Percentiles rank a stretch among this genome's conserved stretches.
Evolutionary conservation across 2,888 invertebrate species (phyloP).

Genomic region (Flexamia atlantica): DNA sequence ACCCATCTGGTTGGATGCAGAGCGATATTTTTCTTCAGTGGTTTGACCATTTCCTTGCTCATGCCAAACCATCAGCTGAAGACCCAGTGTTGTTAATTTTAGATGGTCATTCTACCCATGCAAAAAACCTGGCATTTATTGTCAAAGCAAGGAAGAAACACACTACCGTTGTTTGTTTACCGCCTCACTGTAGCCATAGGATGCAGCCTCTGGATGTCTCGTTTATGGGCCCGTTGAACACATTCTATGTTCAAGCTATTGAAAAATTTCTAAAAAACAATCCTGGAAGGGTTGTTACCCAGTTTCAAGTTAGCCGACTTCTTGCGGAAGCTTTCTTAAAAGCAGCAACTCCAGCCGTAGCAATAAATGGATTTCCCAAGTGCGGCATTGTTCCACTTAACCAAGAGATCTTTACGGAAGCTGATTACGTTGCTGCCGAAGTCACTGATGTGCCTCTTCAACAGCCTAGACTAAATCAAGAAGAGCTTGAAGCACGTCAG

Average conservation of each 20-base stretch:
- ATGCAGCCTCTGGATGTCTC: constrained; percentile 64
- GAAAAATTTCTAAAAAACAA: constrained; percentile 59
- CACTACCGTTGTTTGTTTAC: constrained; percentile 67
- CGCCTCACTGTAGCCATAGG: constrained; percentile 69
- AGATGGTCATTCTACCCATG: constrained; percentile 67
- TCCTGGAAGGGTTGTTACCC: constrained; percentile 53
- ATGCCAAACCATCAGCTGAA: background rate
- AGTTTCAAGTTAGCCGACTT: constrained; percentile 56
- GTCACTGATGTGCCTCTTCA: constrained; percentile 46
- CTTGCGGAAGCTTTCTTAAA: constrained; percentile 58
- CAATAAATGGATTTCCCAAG: constrained; percentile 59
- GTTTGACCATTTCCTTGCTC: constrained; percentile 18
- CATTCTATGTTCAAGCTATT: constrained; percentile 63
- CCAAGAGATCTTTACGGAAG: constrained; percentile 44
- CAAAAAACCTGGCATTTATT: constrained; percentile 70
- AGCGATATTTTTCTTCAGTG: constrained; percentile 8
- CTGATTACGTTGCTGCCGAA: constrained; percentile 54
- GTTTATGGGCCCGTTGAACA: constrained; percentile 63
- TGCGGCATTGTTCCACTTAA: constrained; percentile 60
- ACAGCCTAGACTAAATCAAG: constrained; percentile 16
- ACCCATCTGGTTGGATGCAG: constrained; percentile 65
- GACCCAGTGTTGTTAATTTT: constrained; percentile 1
- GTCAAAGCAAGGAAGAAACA: constrained; percentile 61
- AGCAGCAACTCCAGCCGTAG: constrained; percentile 50
- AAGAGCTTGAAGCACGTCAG: constrained; percentile 48